These are phyloP conservation scores for human (Homo sapiens) DNA, from an alignment of 2,113 vertebrate species.

Conservation along the genomic window GRCh38 chr4:162427001-162427500, in stretches of 20 bases:
- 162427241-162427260: neutral
- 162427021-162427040: neutral
- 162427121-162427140: neutral
- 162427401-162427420: neutral
- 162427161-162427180: neutral
- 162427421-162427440: neutral
- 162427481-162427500: neutral
- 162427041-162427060: neutral
- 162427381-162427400: neutral
- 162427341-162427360: neutral
- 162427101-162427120: neutral
- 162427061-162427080: neutral
- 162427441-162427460: conserved; percentile 1
- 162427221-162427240: neutral
- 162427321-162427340: neutral
- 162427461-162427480: neutral
- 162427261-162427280: neutral
- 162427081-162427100: neutral
- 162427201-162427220: neutral
- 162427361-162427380: neutral
- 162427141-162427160: conserved; percentile 30
- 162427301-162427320: neutral
- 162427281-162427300: neutral
- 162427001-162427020: neutral
- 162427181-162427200: neutral